These are phyloP conservation scores for Archips crataeganus DNA, from an alignment of 2,888 invertebrate genomes.

Conservation along the genomic window DNA sequence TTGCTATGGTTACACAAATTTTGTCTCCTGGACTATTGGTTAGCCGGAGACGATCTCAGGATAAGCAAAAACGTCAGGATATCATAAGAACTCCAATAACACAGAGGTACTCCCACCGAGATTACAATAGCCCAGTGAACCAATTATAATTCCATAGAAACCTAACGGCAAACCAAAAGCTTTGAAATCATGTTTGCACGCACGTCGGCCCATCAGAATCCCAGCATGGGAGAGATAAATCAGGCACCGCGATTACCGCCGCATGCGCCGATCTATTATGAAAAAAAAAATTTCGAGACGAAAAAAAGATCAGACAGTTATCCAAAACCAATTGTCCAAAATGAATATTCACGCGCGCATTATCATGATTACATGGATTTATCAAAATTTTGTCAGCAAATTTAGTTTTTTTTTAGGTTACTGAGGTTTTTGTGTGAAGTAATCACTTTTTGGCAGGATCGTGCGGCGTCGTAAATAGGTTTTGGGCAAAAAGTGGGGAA, in stretches of 20 bases:
- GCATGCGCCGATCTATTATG: constrained; percentile 24
- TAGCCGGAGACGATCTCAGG: too few species aligned
- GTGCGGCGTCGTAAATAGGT: constrained; percentile 38
- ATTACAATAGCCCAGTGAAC: constrained; percentile 40
- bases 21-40: too few species aligned
- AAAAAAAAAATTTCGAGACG: constrained; percentile 19
- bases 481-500: constrained; percentile 21
- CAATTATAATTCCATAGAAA: constrained; percentile 48
- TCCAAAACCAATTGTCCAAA: constrained; percentile 44
- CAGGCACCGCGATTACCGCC: constrained; percentile 28
- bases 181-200: constrained; percentile 56
- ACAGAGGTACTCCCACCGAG: not conserved
- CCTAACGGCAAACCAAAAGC: constrained; percentile 52
- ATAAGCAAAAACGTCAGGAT: too few species aligned
- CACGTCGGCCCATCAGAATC: constrained; percentile 63
- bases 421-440: constrained; percentile 27
- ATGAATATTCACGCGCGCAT: constrained; percentile 37
- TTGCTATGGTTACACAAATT: too few species aligned
- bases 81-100: not conserved
- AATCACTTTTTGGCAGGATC: constrained; percentile 40
- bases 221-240: constrained; percentile 62
- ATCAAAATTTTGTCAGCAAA: not conserved
- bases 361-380: not conserved
- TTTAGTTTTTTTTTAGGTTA: not conserved
- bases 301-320: constrained; percentile 17